These are phyloP conservation scores for Aldabrachelys gigantea DNA, from an alignment of 2,113 vertebrate species.

Conservation along the genomic window DNA sequence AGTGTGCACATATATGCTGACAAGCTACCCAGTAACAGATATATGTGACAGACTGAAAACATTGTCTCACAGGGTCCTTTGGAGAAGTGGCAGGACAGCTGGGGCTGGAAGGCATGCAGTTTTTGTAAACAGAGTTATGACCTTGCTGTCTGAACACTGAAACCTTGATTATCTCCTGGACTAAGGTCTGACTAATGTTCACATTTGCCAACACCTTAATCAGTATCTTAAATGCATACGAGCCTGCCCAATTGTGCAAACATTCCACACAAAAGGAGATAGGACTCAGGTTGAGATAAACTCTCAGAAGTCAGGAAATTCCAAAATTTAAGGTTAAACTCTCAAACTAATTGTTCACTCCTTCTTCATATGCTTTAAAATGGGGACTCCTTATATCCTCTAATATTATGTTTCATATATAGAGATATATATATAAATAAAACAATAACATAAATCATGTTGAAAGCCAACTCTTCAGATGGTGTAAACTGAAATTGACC, in stretches of 20 bases:
- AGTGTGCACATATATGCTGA: neutral
- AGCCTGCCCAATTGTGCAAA: accelerated
- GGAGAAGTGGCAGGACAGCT: neutral
- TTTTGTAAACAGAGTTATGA: too few relatives aligned
- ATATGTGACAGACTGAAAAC: neutral
- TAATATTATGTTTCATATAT: neutral
- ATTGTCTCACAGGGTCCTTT: neutral
- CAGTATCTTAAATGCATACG: neutral
- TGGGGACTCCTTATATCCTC: neutral
- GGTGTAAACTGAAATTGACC: neutral
- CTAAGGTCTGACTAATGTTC: neutral
- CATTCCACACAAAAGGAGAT: neutral
- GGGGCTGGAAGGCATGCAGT: neutral
- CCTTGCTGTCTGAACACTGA: neutral
- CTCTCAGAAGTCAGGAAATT: neutral
- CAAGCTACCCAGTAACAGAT: neutral
- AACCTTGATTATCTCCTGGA: neutral
- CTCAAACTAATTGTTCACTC: neutral
- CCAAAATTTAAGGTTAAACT: neutral
- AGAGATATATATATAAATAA: neutral
- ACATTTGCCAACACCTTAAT: neutral
- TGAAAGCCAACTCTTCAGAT: neutral
- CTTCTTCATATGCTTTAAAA: neutral
- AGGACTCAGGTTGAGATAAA: neutral
- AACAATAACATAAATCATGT: neutral